phyloP scores from a whole-genome alignment of 2,888 invertebrate genomes.

The Petrolisthes manimaculis region DNA sequence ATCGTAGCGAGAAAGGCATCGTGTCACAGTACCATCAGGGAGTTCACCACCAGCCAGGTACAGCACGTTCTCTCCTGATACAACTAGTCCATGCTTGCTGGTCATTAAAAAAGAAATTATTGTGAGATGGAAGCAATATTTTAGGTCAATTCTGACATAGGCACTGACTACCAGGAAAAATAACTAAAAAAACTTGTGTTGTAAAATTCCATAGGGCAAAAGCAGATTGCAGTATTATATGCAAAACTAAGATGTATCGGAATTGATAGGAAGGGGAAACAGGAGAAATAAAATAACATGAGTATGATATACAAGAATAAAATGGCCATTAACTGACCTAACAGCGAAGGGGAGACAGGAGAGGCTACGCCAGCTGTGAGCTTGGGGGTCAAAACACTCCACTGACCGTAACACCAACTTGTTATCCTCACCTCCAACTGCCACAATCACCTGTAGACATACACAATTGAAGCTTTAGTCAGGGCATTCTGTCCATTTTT shows the following conservation, averaged over 20 bases:
- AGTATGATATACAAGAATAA: no score
- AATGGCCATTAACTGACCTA: conserved; percentile 67
- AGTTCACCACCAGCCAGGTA: conserved; percentile 73
- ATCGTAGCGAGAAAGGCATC: conserved; percentile 72
- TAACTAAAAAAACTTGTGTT: no score
- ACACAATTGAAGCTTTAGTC: conserved; percentile 1
- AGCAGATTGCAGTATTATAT: no score
- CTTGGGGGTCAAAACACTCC: conserved; percentile 72
- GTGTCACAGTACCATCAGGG: conserved; percentile 73
- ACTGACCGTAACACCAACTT: conserved; percentile 73
- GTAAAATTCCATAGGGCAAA: no score
- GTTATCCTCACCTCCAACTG: conserved; percentile 74
- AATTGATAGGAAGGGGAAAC: no score
- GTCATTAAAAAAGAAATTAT: not conserved
- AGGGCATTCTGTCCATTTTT: no score
- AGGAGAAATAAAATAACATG: no score
- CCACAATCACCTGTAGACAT: conserved; percentile 70
- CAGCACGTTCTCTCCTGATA: conserved; percentile 71
- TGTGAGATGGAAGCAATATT: no score
- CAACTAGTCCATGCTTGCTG: conserved; percentile 73
- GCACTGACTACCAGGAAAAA: no score
- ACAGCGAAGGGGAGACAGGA: conserved; percentile 73
- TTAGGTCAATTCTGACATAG: no score
- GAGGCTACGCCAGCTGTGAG: conserved; percentile 71
- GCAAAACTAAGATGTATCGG: no score